phyloP scores from a whole-genome alignment of 2,888 invertebrate genomes.

The Pegoplata infirma region DNA sequence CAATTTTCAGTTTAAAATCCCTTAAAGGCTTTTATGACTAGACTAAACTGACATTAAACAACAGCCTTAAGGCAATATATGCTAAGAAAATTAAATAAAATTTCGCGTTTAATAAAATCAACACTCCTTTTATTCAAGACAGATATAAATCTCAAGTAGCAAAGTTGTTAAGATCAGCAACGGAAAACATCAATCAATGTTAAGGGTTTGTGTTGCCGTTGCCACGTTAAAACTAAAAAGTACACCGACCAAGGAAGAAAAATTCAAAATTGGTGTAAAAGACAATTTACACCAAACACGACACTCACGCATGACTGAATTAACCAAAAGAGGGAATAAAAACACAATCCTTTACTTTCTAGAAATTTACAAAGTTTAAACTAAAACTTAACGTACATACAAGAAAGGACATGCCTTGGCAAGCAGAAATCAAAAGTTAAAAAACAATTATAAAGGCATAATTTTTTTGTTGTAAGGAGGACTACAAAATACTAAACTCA shows the following conservation, averaged over 20 bases:
- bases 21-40: conserved; percentile 46
- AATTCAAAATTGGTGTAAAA: conserved; percentile 48
- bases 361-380: neutral
- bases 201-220: conserved; percentile 21
- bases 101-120: conserved; percentile 65
- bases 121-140: conserved; percentile 28
- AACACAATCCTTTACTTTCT: conserved; percentile 7
- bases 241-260: neutral
- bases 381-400: neutral
- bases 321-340: conserved; percentile 5
- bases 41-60: conserved; percentile 27
- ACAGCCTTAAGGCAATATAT: conserved; percentile 29
- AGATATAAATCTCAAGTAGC: conserved; percentile 30
- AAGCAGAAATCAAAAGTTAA: neutral
- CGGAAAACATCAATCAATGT: conserved; percentile 59
- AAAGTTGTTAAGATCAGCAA: conserved; percentile 34
- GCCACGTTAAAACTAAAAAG: conserved; percentile 11
- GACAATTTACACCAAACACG: conserved; percentile 51
- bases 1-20: conserved; percentile 52
- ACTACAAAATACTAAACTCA: neutral
- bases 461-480: neutral
- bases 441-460: conserved; percentile 18
- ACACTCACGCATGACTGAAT: conserved; percentile 50
- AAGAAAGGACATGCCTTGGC: conserved; percentile 21
- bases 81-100: conserved; percentile 72